Conservation (phyloP, 2,888 invertebrate species). For the Endotricha flammealis region DNA sequence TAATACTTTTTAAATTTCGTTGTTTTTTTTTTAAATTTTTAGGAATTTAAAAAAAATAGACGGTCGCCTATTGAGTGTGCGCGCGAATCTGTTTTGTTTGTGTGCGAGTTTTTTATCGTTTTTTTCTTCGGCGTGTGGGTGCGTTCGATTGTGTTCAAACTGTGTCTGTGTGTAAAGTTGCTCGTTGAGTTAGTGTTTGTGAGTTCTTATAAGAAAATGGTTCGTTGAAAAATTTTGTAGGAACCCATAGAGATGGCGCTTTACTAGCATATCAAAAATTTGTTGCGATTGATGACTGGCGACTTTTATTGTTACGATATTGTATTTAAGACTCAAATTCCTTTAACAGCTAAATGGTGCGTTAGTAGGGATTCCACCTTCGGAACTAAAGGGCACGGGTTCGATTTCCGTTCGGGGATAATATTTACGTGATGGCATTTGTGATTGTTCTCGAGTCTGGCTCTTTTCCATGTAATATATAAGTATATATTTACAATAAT, state of each 20-base stretch:
- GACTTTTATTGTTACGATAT: constrained; percentile 24
- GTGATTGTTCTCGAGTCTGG: too few relatives aligned
- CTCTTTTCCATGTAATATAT: too few relatives aligned
- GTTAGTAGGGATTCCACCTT: too few relatives aligned
- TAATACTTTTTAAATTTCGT: neutral
- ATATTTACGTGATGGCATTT: too few relatives aligned
- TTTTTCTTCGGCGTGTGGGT: constrained; percentile 74
- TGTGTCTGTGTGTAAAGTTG: constrained; percentile 17
- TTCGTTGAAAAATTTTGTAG: constrained; percentile 72
- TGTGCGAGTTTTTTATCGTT: constrained; percentile 73
- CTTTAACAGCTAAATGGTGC: too few relatives aligned
- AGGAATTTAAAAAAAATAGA: constrained; percentile 17
- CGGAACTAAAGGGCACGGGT: too few relatives aligned
- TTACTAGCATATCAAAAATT: constrained; percentile 58
- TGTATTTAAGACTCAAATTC: constrained; percentile 25
- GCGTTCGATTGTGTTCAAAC: constrained; percentile 64
- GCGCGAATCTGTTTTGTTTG: constrained; percentile 39
- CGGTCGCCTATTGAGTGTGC: constrained; percentile 1
- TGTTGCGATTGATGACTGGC: constrained; percentile 28
- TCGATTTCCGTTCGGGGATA: too few relatives aligned
- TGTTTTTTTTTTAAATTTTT: constrained; percentile 23
- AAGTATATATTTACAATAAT: too few relatives aligned
- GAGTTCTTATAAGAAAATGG: constrained; percentile 75
- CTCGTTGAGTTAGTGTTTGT: constrained; percentile 32
- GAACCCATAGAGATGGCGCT: constrained; percentile 73